phyloP scores from a whole-genome alignment of 2,797 vertebrate genomes.

The Artibeus lituratus region DNA sequence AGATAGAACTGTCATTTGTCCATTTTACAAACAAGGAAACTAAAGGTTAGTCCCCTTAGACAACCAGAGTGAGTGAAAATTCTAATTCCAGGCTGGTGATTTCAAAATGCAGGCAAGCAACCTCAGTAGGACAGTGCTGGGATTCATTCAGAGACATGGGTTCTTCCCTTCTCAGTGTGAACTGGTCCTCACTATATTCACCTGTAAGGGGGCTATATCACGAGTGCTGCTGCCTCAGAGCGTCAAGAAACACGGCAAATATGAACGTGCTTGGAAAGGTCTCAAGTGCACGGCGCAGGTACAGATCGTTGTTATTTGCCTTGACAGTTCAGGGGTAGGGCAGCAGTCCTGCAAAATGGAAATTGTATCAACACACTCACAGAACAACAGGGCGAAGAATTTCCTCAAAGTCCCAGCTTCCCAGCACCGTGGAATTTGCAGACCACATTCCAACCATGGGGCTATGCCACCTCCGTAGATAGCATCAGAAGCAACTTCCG shows the following conservation, averaged over 20 bases:
- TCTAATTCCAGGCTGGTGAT: neutral
- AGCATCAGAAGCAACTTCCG: neutral
- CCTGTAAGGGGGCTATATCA: neutral
- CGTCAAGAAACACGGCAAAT: neutral
- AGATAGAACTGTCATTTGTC: neutral
- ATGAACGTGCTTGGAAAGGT: neutral
- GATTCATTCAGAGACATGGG: neutral
- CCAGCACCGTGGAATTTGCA: neutral
- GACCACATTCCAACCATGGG: fast-evolving
- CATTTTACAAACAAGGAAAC: neutral
- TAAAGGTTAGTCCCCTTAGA: neutral
- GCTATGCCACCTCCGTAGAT: too few species aligned
- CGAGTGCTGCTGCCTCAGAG: neutral
- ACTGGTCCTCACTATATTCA: neutral
- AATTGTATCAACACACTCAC: neutral
- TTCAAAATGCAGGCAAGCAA: neutral
- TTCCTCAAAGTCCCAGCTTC: neutral
- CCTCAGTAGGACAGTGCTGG: too few species aligned
- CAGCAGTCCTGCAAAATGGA: neutral
- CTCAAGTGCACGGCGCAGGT: too few species aligned
- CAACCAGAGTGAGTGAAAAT: neutral
- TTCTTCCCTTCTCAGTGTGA: neutral
- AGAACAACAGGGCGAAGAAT: neutral
- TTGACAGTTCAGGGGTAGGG: neutral
- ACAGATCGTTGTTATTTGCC: neutral